phyloP scores from a whole-genome alignment of 2,797 vertebrate species.

The Artibeus lituratus region DNA sequence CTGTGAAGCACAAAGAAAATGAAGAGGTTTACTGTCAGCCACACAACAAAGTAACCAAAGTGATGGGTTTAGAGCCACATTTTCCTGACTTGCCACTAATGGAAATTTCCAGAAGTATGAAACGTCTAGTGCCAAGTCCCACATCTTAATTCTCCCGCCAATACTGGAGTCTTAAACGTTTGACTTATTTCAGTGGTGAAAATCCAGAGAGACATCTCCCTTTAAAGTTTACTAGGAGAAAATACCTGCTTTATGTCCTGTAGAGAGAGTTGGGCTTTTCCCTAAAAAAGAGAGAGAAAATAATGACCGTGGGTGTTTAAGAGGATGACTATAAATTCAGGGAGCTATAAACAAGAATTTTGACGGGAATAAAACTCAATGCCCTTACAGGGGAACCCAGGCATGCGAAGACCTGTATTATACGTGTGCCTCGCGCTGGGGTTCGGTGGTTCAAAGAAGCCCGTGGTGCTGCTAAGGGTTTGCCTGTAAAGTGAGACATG shows the following conservation, averaged over 20 bases:
- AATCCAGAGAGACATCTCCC: slow-evolving; percentile 8
- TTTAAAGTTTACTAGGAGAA: slow-evolving; percentile 49
- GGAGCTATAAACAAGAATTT: slow-evolving; percentile 67
- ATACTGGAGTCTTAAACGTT: background rate
- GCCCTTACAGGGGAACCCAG: slow-evolving; percentile 67
- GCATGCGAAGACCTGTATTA: slow-evolving; percentile 66
- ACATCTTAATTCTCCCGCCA: background rate
- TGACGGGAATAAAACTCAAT: slow-evolving; percentile 62
- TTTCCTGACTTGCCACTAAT: background rate
- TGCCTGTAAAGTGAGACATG: slow-evolving; percentile 80
- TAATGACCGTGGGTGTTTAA: slow-evolving; percentile 42
- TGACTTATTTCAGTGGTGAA: background rate
- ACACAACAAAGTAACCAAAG: background rate
- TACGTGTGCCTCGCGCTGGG: slow-evolving; percentile 60
- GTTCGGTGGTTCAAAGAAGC: slow-evolving; percentile 37
- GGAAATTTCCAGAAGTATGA: slow-evolving; percentile 1
- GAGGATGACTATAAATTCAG: slow-evolving; percentile 56
- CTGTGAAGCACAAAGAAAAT: background rate
- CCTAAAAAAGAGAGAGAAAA: background rate
- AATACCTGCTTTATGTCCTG: slow-evolving; percentile 45
- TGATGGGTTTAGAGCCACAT: background rate
- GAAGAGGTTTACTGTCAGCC: background rate
- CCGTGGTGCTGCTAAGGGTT: slow-evolving; percentile 31
- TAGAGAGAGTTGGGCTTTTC: slow-evolving; percentile 15
- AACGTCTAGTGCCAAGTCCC: background rate